Evolutionary conservation across 2,888 invertebrate species (phyloP), one percentile per base, ranked within the genome.

Genomic region (Eristalis pertinax): DNA sequence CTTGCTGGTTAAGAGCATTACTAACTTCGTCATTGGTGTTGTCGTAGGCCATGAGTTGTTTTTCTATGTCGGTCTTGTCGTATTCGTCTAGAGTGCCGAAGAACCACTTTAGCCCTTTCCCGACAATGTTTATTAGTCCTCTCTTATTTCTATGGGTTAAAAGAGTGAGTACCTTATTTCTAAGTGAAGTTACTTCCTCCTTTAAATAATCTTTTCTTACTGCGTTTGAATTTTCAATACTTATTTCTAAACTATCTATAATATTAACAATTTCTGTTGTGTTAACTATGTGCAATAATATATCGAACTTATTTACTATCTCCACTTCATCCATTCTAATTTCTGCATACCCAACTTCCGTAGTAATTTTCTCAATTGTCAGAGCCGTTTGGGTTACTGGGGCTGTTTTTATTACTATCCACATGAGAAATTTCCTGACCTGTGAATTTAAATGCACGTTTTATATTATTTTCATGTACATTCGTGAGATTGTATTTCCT

Each of bases 291-390:
- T 29, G 29, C 4, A 4, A 4, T 32, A 56, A 4, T 32, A 68
- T 35, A n/a, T 69, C 56, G 8, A 69, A 56, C 15, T 24, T 32
- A 35, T 35, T 13, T 22, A 58, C 69, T 35, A 5, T 35, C 58
- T 22, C 13, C 29, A n/a, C n/a, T n/a, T n/a, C n/a, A n/a, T n/a
- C n/a, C n/a, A n/a, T n/a, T n/a, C n/a, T n/a, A n/a, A n/a, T n/a
- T n/a, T n/a, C n/a, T n/a, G n/a, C n/a, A 58, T 58, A 69, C 13
- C 22, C 58, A 19, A 60, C 15, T 70, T 58, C 24, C 15, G 58
- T 38, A 70, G 24, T 35, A 4, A 58, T 58, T 69, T 70, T 58
- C 22, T 56, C 69, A 56, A 56, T 56, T 19, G 29, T 35, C 35
- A 22, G 43, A 15, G 15, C 7, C 1, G 43, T 43, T 43, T 43